These are phyloP conservation scores for Alethe castanea DNA, from an alignment of 2,113 vertebrate genomes.

Conservation along the genomic window DNA sequence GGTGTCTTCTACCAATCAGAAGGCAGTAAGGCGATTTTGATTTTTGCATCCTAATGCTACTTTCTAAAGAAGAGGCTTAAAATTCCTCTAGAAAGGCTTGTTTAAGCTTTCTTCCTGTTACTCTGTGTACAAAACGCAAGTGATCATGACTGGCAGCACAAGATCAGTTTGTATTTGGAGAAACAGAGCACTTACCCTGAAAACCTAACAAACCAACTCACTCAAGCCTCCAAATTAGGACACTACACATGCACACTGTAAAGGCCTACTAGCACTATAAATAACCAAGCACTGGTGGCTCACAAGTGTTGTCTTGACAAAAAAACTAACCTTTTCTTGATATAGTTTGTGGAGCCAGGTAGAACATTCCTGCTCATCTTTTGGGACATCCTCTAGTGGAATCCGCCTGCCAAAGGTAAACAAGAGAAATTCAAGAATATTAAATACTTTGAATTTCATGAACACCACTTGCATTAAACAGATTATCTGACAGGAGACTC, in stretches of 20 bases:
- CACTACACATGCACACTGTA: not conserved
- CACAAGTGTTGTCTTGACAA: not conserved
- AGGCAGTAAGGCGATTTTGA: not conserved
- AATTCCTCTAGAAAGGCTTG: not conserved
- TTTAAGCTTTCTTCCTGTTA: not conserved
- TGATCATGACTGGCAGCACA: not conserved
- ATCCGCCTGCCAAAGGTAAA: conserved; percentile 81
- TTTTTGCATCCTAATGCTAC: not conserved
- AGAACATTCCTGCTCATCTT: conserved; percentile 84
- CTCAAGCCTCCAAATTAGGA: not conserved
- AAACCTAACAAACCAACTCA: not conserved
- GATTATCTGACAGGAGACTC: not conserved
- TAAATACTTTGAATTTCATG: not conserved
- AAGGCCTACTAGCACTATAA: not conserved
- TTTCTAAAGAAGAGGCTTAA: not conserved
- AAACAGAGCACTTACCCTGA: not conserved
- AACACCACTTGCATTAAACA: not conserved
- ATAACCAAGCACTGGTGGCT: not conserved
- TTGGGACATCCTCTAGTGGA: conserved; percentile 87
- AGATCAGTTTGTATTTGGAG: not conserved
- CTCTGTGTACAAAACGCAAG: not conserved
- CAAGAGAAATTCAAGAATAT: not conserved
- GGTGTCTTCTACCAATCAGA: not conserved
- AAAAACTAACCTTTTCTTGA: conserved; percentile 89
- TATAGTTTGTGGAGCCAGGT: conserved; percentile 94